Conservation (phyloP, 1,140 invertebrate genomes). For the Drosophila biarmipes region DNA sequence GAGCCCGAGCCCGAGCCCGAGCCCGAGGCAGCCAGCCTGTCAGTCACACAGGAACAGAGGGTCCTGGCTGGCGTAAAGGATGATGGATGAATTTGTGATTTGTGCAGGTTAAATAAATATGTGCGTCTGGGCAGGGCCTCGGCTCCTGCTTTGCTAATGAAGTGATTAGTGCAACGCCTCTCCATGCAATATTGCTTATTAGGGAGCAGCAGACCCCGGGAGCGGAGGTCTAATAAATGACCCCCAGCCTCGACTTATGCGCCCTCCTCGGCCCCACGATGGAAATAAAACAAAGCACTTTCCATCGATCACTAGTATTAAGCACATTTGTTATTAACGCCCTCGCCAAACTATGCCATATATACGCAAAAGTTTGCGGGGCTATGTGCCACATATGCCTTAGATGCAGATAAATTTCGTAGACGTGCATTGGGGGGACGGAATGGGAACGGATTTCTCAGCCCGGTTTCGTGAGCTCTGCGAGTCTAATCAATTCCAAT, state of each 20-base stretch:
- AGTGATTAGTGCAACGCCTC: conserved; percentile 82
- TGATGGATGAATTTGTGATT: conserved; percentile 83
- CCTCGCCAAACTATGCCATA: conserved; percentile 40
- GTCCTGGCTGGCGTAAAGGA: conserved; percentile 63
- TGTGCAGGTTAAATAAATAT: conserved; percentile 81
- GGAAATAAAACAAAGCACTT: conserved; percentile 76
- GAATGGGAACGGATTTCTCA: conserved; percentile 6
- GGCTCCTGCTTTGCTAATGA: conserved; percentile 64
- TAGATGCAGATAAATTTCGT: conserved; percentile 81
- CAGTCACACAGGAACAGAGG: conserved; percentile 56
- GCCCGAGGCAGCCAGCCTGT: conserved; percentile 43
- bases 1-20: too few relatives aligned
- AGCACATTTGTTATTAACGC: conserved; percentile 77
- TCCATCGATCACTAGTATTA: conserved; percentile 81
- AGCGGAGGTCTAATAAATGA: conserved; percentile 59
- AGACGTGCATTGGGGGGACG: conserved; percentile 67
- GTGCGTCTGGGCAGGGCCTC: conserved; percentile 30
- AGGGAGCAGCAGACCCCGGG: conserved; percentile 7
- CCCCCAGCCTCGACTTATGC: conserved; percentile 40
- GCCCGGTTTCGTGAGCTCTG: conserved; percentile 41
- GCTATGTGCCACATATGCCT: conserved; percentile 67
- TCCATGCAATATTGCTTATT: conserved; percentile 66
- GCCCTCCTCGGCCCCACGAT: conserved; percentile 24
- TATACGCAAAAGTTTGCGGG: conserved; percentile 43
- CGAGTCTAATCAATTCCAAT: conserved; percentile 83